Evolutionary conservation across 92 coral and sea anemone genomes (phyloP), one percentile per base, ranked within the genome.

Genomic region (Micromussa lordhowensis): DNA sequence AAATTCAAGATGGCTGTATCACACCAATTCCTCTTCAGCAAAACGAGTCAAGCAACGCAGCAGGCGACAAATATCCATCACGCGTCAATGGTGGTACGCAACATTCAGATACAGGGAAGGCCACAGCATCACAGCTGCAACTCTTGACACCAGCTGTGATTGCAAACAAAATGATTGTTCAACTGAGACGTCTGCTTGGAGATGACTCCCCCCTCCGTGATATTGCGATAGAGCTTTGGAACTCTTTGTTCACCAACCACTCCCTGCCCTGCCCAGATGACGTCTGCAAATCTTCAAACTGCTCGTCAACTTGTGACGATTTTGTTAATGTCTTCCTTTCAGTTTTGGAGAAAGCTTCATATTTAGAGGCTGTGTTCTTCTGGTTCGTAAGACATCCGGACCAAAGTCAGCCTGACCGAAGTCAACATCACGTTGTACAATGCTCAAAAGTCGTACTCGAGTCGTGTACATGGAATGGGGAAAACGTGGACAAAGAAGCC

Each of bases 371-470:
- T 53, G 66, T 89, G 21, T 3, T 38, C 29, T 72, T 16, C 48
- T 88, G 91, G 91, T 71, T 71, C 76, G 31, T 14, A 49, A 71
- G 75, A 44, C 51, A 8, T 1, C 51, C 51, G 12, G 51, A 44
- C 51, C 51, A 13, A 44, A 44, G 12, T 44, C 51, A 44, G 12
- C 51, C 51, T 22, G 24, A 12, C 13, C 17, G 48, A 28, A 79
- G 54, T 76, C 44, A 32, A 29, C 92, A 84, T 38, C 86, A 82
- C 80, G 91, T 86, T 17, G 74, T 73, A 28, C 89, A 78, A 36
- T 92, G 94, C 77, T 57, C 84, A 48, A 77, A 82, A 7, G 90
- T 92, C 34, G 58, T 92, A 31, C 61, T 68, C 3, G 85, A 69
- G 34, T 16, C 88, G 26, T 92, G 90, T 66, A 53, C 28, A 17